Evolutionary conservation across 2,113 vertebrate genomes (phyloP), one percentile per base, ranked within the genome.

Genomic region (Synchiropus splendidus): DNA sequence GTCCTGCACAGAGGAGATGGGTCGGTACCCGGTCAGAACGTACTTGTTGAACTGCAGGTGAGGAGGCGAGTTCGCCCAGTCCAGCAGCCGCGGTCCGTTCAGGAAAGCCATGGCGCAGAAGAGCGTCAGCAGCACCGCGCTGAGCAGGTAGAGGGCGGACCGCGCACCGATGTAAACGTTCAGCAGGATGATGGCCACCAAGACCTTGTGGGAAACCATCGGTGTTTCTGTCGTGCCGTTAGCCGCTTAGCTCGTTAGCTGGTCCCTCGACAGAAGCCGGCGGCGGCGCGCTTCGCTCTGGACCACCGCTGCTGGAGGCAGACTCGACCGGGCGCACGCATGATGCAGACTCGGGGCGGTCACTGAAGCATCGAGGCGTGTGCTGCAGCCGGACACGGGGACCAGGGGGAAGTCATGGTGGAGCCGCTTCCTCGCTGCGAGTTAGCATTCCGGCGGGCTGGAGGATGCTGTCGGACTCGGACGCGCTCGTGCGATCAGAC

Each of bases 31-130:
- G 1, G 89, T 92, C 16, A 94, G 78, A 38, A 94, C 91, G 74
- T 89, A 94, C 77, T 83, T 89, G 75, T 94, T 94, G 61, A 94
- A 94, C 73, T 92, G 91, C 53, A 93, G 86, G 77, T 94, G 90
- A 3, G 87, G 89, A 18, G 91, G 91, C 34, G 89, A 90, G 55
- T 77, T 92, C 41, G 89, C 85, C 91, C 90, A 92, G 83, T 92
- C 90, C 75, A 92, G 81, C 51, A 92, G 81, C 62, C 89, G 79
- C 52, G 90, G 90, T 67, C 87, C 90, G 14, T 87, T 86, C 58
- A 92, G 48, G 67, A 87, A 89, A 42, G 88, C 89, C 89, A 92
- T 90, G 63, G 84, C 81, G 52, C 75, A 72, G 36, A 77, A 10
- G 31, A 48, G 55, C 10, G 78, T 77, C 40, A 83, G 46, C 50